Percentiles rank a stretch among this genome's conserved stretches.
phyloP scores from a whole-genome alignment of 1,140 invertebrate genomes.

The Ostrea denselamellosa region DNA sequence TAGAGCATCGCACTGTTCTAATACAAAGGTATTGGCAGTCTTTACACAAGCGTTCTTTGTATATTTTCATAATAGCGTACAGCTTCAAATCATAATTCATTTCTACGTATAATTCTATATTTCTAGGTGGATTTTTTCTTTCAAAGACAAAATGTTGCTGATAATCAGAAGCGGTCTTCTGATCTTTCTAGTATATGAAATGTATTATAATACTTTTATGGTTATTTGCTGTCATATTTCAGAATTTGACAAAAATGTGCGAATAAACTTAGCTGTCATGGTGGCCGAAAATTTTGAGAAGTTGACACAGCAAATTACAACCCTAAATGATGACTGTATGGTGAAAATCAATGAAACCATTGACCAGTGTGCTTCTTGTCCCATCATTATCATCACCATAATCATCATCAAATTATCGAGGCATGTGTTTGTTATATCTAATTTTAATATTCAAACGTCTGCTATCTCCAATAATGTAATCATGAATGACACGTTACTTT shows the following conservation, averaged over 20 bases:
- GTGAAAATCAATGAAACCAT: neutral
- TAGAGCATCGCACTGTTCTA: too few species aligned
- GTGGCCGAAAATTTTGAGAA: neutral
- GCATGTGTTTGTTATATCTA: too few species aligned
- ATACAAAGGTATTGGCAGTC: neutral
- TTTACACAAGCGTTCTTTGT: neutral
- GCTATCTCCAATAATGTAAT: too few species aligned
- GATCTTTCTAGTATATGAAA: neutral
- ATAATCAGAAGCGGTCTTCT: neutral
- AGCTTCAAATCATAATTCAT: neutral
- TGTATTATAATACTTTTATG: neutral
- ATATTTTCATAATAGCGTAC: too few species aligned
- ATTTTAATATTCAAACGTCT: too few species aligned
- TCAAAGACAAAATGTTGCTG: neutral
- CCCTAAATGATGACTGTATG: neutral
- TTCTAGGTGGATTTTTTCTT: neutral
- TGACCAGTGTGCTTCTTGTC: neutral
- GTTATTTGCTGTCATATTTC: neutral
- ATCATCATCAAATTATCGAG: too few species aligned
- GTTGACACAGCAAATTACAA: neutral
- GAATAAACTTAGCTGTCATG: neutral
- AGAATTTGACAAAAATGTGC: conserved; percentile 14
- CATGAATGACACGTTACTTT: too few species aligned
- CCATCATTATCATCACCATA: neutral
- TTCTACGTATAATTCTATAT: neutral